Evolutionary conservation across 2,113 vertebrate species (phyloP).

Genomic region (Scomber scombrus): DNA sequence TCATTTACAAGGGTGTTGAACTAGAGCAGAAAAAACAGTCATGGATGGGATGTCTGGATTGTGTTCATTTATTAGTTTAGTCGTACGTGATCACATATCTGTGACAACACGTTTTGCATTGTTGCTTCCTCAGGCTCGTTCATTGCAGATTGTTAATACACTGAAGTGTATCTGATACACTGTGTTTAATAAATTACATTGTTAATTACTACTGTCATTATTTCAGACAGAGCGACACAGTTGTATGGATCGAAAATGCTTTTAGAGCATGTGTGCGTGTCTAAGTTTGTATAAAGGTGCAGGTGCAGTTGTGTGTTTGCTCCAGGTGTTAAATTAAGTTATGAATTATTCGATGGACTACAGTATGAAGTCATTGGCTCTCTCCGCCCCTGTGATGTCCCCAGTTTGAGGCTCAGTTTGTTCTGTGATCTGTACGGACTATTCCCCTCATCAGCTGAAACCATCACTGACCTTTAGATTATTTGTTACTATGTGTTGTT

Average conservation of each 20-base stretch:
- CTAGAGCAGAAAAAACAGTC: background rate
- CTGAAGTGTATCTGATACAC: background rate
- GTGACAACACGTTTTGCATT: background rate
- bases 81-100: background rate
- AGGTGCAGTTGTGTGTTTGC: conserved; percentile 4
- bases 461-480: too few relatives aligned
- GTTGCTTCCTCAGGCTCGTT: too few relatives aligned
- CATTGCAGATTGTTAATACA: too few relatives aligned
- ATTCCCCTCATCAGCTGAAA: too few relatives aligned
- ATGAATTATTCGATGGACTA: conserved; percentile 25
- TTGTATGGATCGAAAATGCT: background rate
- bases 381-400: conserved; percentile 21
- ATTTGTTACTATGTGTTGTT: background rate
- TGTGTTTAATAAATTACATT: background rate
- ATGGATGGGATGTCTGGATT: too few relatives aligned
- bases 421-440: background rate
- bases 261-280: background rate
- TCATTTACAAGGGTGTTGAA: conserved; percentile 8
- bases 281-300: background rate
- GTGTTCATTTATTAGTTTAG: too few relatives aligned
- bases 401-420: conserved; percentile 1
- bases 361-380: conserved; percentile 6
- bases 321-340: conserved; percentile 10
- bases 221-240: background rate
- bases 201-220: background rate